Percentiles rank a stretch among this genome's conserved stretches.
These are phyloP conservation scores for Dipodomys ordii DNA, from an alignment of 2,113 vertebrate genomes.

Conservation along the genomic window DNA sequence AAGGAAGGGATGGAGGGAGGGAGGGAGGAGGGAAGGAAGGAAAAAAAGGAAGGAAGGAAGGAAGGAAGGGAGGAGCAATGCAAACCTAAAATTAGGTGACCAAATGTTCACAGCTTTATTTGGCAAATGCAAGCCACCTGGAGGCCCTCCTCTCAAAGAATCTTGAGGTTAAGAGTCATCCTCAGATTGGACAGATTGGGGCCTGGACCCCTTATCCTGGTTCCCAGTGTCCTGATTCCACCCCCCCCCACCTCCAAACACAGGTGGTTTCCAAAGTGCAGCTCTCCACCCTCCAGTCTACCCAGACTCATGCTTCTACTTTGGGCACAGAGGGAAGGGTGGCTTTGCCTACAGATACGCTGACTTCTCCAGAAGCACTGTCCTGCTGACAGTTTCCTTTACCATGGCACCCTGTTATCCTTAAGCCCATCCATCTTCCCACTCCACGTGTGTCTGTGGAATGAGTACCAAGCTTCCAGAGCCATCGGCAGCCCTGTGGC, in stretches of 20 bases:
- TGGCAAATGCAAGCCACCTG: rapidly evolving
- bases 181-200: no score
- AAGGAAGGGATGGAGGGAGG: no score
- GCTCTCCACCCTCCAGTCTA: neutral
- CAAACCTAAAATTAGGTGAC: neutral
- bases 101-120: rapidly evolving
- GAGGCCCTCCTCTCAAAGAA: no score
- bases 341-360: neutral
- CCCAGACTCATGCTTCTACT: neutral
- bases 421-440: neutral
- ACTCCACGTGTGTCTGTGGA: no score
- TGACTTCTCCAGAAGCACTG: neutral
- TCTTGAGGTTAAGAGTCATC: neutral
- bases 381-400: neutral
- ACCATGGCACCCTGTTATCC: no score
- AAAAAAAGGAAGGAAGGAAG: no score
- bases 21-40: no score
- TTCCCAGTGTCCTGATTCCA: neutral
- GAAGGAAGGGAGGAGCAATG: no score
- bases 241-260: no score
- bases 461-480: neutral
- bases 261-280: neutral
- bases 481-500: rapidly evolving
- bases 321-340: no score
- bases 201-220: no score